Evolutionary conservation across 2,113 vertebrate genomes (phyloP).

Genomic region (Numida meleagris): DNA sequence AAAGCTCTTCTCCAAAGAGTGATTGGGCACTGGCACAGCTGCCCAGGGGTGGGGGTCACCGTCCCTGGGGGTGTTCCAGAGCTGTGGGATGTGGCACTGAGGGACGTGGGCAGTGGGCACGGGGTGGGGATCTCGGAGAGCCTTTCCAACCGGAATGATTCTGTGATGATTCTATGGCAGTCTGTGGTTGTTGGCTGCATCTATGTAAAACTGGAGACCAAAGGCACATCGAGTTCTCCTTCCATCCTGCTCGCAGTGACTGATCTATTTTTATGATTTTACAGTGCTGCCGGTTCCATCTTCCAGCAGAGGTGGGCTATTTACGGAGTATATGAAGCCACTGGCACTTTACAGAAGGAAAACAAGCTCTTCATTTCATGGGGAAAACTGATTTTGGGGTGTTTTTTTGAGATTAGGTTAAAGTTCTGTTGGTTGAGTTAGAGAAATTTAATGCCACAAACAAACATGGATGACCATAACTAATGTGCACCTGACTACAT

Average conservation of each 20-base stretch:
- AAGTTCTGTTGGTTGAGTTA: rapidly evolving
- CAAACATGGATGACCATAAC: rapidly evolving
- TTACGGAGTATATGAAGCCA: neutral
- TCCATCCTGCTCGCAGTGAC: too few species aligned
- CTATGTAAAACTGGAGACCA: neutral
- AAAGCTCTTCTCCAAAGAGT: too few species aligned
- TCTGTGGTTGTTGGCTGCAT: neutral
- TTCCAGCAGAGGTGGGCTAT: neutral
- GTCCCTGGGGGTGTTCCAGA: too few species aligned
- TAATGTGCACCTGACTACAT: neutral
- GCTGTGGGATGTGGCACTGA: too few species aligned
- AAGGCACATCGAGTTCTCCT: too few species aligned
- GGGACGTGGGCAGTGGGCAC: too few species aligned
- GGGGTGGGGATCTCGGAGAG: too few species aligned
- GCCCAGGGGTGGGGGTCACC: too few species aligned
- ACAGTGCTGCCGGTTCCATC: too few species aligned
- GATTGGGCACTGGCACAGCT: too few species aligned
- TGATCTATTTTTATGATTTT: neutral
- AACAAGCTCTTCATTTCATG: neutral
- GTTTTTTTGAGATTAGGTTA: rapidly evolving
- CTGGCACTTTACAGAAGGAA: neutral
- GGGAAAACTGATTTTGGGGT: neutral
- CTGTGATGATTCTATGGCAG: too few species aligned
- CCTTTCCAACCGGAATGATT: too few species aligned
- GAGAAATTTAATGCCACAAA: neutral